These are phyloP conservation scores for Theretra japonica DNA, from an alignment of 2,888 invertebrate species.

Conservation along the genomic window DNA sequence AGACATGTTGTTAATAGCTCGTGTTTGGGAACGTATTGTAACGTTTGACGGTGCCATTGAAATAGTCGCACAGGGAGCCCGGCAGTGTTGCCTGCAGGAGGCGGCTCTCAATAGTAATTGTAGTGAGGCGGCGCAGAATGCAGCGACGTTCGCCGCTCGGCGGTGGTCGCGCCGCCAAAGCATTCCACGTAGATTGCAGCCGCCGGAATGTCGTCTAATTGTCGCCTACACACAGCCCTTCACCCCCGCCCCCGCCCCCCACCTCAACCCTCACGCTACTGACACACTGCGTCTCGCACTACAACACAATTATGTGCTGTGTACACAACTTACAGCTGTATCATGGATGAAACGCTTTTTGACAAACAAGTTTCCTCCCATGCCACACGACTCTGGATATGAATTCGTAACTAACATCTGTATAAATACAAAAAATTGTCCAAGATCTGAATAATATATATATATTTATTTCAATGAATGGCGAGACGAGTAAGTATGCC, in stretches of 20 bases:
- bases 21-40: too few species aligned
- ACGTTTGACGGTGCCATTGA: not conserved
- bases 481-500: too few species aligned
- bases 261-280: not conserved
- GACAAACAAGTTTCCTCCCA: too few species aligned
- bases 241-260: not conserved
- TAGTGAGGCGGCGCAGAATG: not conserved
- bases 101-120: not conserved
- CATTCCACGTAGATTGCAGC: constrained; percentile 58
- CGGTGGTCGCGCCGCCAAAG: constrained; percentile 37
- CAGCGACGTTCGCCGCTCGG: not conserved
- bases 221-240: constrained; percentile 37
- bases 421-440: too few species aligned
- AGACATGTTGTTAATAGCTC: too few species aligned
- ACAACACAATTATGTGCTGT: not conserved
- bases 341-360: not conserved
- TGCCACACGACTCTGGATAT: too few species aligned
- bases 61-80: not conserved
- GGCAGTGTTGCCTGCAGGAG: not conserved
- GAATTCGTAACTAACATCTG: too few species aligned
- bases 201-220: constrained; percentile 54
- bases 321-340: not conserved
- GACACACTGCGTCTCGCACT: not conserved
- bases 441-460: too few species aligned
- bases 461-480: too few species aligned